Base-by-base conservation (phyloP, 2,888 invertebrate genomes). In the Eretmocerus hayati region DNA sequence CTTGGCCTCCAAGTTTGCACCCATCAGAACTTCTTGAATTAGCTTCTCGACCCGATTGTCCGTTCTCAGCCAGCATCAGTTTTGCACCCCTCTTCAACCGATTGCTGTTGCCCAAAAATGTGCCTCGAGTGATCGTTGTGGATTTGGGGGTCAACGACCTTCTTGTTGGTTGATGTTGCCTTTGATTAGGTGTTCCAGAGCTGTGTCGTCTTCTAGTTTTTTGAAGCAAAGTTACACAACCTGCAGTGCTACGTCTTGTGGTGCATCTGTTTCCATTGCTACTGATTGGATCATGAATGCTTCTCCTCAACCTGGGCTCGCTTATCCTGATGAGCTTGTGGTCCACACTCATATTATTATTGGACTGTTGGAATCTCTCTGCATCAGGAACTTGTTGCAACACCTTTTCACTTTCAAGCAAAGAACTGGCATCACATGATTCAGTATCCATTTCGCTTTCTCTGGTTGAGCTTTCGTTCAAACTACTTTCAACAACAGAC, bases 171-270 rank as follows among this genome's bases (percentile, higher is more conserved):
- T 32, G 41, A 51, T 33, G 42, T 52, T 13, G 45, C 31, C 36
- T 43, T 39, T 15, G 50, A 3, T 39, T 36, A 38, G 31, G 30
- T 48, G 19, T 46, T 22, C 23, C 54, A 21, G 32, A 47, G 35
- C 11, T 55, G 20, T 46, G 55, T 32, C 50, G 56, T 58, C 42
- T 56, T n/a, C 42, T 43, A 47, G 11, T 48, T 50, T 16, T 40
- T 39, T 39, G 51, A 3, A 39, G 49, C 16, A 50, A 40, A 3
- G 42, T 38, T n/a, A 19, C 33, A 37, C 41, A 36, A 23, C 42
- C 31, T 21, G 6, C 31, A 18, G 13, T 16, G 22, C 40, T n/a
- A 11, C 5, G 18, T 30, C 32, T 48, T 5, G 31, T 38, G 3
- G 37, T n/a, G 1, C 20, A 5, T 16, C 8, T 35, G n/a, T 20